Percentiles rank a stretch among this genome's conserved stretches.
phyloP scores from a whole-genome alignment of 2,113 vertebrate genomes.

The Eublepharis macularius region DNA sequence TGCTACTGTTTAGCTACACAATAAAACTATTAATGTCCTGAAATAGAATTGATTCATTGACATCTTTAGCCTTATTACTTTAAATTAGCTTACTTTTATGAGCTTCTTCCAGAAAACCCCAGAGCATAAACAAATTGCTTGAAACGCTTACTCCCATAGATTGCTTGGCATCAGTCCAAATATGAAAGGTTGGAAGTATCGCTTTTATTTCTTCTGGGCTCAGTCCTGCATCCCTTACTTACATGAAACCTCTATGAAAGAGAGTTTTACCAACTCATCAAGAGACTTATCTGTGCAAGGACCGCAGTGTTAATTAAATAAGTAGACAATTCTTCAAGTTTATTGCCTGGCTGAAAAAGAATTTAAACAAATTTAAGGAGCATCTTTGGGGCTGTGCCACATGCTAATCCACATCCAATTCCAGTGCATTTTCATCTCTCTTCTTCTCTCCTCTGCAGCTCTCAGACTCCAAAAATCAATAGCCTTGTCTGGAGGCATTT shows the following conservation, averaged over 20 bases:
- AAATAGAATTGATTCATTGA: constrained; percentile 7
- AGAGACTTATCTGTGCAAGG: constrained; percentile 7
- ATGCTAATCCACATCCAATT: background rate
- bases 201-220: background rate
- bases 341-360: constrained; percentile 20
- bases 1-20: background rate
- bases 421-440: constrained; percentile 5
- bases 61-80: accelerated
- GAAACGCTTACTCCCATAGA: constrained; percentile 3
- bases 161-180: background rate
- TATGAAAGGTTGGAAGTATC: background rate
- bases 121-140: constrained; percentile 16
- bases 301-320: constrained; percentile 28
- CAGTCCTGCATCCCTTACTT: constrained; percentile 12
- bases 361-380: constrained; percentile 29
- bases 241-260: constrained; percentile 28
- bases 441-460: constrained; percentile 1
- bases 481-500: background rate
- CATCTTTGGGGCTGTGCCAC: constrained; percentile 12
- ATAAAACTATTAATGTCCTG: background rate
- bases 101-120: background rate
- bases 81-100: background rate
- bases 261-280: constrained; percentile 21
- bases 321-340: background rate
- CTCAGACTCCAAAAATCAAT: background rate